Conservation (phyloP, 2,797 vertebrate species). For the Decapterus maruadsi region DNA sequence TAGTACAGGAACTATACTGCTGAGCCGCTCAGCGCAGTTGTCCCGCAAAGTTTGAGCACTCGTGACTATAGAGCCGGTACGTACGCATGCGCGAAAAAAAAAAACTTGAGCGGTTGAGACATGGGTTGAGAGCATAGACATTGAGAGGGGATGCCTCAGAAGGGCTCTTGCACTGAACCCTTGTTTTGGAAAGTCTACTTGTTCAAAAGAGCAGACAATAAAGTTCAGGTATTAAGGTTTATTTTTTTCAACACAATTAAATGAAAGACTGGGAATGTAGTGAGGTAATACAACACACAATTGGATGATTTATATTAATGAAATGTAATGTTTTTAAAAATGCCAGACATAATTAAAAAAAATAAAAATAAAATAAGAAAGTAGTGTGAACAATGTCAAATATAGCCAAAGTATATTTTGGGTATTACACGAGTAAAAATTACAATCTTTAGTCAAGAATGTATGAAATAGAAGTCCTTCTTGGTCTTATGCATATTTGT, state of each 20-base stretch:
- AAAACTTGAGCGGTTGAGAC: too few relatives aligned
- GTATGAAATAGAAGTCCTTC: conserved; percentile 26
- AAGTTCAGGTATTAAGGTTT: neutral
- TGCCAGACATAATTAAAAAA: neutral
- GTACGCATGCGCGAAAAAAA: conserved; percentile 70
- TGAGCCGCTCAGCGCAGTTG: conserved; percentile 20
- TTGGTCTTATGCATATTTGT: conserved; percentile 42
- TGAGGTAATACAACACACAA: neutral
- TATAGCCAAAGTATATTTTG: neutral
- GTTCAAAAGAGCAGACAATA: neutral
- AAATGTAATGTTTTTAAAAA: conserved; percentile 13
- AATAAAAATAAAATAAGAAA: neutral
- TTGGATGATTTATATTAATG: neutral
- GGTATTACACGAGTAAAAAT: conserved; percentile 15
- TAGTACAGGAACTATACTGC: too few relatives aligned
- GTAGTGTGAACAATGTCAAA: conserved; percentile 10
- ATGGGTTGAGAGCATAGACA: too few relatives aligned
- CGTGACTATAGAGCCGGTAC: fast-evolving
- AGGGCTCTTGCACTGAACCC: neutral
- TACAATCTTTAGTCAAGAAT: conserved; percentile 19
- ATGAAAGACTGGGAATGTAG: conserved; percentile 48
- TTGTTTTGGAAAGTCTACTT: neutral
- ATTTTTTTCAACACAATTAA: conserved; percentile 21
- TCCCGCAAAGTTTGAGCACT: conserved; percentile 14
- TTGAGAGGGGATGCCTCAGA: too few relatives aligned